Evolutionary conservation across 2,113 vertebrate species (phyloP), one percentile per base, ranked within the genome.

Genomic region (Heterochromis multidens): DNA sequence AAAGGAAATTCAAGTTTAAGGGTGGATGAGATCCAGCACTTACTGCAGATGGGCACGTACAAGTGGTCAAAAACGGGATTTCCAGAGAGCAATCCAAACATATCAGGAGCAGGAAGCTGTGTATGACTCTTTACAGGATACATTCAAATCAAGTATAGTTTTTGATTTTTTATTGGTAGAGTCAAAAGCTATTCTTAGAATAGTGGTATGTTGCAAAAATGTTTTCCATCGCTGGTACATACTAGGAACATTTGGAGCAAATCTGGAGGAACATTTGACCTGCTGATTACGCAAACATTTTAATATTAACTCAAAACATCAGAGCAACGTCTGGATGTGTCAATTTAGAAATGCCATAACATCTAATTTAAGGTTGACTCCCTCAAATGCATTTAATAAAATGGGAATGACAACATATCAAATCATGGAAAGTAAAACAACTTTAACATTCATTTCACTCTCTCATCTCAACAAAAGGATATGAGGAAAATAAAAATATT

Each of bases 221-320:
- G 9, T 56, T 10, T 7, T 56, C 16, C 57, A 31, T 31, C 60
- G 8, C 3, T 9, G 13, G 16, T 33, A 13, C 37, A 40, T 40
- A 10, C 37, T 40, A 40, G 11, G 37, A 40, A 12, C 37, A 40
- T 11, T 12, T 40, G 83, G 9, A 84, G 57, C 29, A 57, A 63
- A 85, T 65, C 76, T 79, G 88, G 88, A 91, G 83, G 87, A 72
- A 58, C 17, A 52, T 52, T 1, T 79, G 65, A 88, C 52, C 17
- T 11, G 8, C 17, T 82, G 77, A 60, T 79, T 57, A 65, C 77
- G 49, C 52, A 76, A 76, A 49, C 40, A 80, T 67, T 67, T 70
- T 86, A 87, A 83, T 77, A 62, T 79, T 49, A 49, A 56, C 16
- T 13, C 62, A 56, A 79, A 82, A 74, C 12, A 21, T 67, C 27